Percentiles rank a stretch among this genome's conserved stretches.
phyloP scores from a whole-genome alignment of 2,797 vertebrate genomes.

The Hemibagrus guttatus region DNA sequence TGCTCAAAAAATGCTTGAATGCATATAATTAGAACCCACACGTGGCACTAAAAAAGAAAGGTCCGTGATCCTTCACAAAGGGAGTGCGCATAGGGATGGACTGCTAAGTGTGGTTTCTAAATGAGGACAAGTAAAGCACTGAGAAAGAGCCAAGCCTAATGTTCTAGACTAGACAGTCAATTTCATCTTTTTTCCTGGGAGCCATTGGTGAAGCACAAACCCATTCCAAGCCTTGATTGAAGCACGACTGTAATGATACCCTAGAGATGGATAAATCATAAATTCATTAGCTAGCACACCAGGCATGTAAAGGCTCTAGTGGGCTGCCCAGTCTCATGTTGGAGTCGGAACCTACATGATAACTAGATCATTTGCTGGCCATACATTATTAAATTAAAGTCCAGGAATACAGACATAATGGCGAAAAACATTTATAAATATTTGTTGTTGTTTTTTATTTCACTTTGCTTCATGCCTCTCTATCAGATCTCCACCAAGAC shows the following conservation, averaged over 20 bases:
- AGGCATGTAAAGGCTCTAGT: neutral
- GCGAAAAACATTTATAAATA: no score
- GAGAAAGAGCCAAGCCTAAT: neutral
- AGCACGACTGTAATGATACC: neutral
- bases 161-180: neutral
- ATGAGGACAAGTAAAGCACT: neutral
- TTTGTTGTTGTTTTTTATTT: no score
- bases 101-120: neutral
- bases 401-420: neutral
- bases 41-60: neutral
- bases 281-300: neutral
- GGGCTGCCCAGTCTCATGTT: neutral
- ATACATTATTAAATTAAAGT: neutral
- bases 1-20: neutral
- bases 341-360: neutral
- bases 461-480: neutral
- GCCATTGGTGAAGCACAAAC: neutral
- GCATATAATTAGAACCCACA: neutral
- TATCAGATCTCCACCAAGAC: neutral
- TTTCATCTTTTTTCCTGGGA: neutral
- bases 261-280: neutral
- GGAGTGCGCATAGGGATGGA: neutral
- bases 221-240: neutral
- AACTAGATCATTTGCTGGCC: neutral
- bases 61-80: conserved; percentile 4